These are phyloP conservation scores for Chouioia cunea DNA, from an alignment of 2,888 invertebrate species.

Conservation along the genomic window DNA sequence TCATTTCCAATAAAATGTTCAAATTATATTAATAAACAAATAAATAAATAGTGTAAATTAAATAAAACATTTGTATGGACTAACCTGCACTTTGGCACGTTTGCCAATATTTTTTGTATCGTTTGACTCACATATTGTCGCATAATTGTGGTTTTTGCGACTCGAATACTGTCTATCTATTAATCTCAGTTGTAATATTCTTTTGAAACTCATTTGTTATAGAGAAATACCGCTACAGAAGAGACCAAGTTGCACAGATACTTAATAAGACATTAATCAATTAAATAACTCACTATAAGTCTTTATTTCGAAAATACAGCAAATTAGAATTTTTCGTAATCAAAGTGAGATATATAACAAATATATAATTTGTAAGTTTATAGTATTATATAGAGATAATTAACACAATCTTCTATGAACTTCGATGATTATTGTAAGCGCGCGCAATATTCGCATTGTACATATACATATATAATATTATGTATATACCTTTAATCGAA, in stretches of 20 bases:
- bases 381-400: too few species aligned
- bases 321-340: too few species aligned
- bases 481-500: background rate
- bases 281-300: background rate
- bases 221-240: too few species aligned
- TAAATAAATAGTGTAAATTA: background rate
- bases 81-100: conserved; percentile 63
- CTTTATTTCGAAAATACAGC: background rate
- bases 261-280: conserved; percentile 1
- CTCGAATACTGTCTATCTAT: conserved; percentile 22
- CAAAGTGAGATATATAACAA: too few species aligned
- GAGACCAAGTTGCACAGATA: too few species aligned
- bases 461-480: too few species aligned
- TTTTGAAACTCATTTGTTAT: conserved; percentile 28
- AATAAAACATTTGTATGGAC: conserved; percentile 34
- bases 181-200: conserved; percentile 14
- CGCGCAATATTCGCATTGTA: too few species aligned
- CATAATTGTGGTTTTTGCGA: conserved; percentile 54
- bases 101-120: conserved; percentile 56
- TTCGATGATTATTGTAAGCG: too few species aligned
- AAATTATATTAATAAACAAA: conserved; percentile 3
- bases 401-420: too few species aligned
- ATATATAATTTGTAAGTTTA: too few species aligned
- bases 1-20: conserved; percentile 4
- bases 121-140: conserved; percentile 57